Conservation (phyloP, 2,113 vertebrate genomes). For the Chaetorhynchus papuensis region DNA sequence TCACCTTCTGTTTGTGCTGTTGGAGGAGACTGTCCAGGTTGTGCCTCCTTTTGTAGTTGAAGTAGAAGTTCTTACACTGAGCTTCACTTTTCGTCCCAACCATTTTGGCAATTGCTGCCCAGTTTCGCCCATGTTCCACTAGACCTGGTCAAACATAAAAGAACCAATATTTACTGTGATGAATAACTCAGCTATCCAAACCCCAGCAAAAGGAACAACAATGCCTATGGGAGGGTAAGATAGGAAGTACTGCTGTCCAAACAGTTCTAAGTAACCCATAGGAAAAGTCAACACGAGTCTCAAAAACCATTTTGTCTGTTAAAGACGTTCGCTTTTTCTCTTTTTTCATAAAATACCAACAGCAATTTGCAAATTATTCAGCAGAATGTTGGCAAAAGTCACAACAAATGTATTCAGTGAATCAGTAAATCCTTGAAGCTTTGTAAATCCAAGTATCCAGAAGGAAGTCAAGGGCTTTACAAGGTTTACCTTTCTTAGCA, state of each 20-base stretch:
- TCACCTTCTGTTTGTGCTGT: slow-evolving; percentile 90
- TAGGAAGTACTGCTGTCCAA: background rate
- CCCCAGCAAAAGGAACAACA: background rate
- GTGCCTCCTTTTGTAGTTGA: slow-evolving; percentile 96
- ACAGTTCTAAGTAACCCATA: background rate
- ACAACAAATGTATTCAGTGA: background rate
- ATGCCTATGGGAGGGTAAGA: background rate
- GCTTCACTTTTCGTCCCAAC: slow-evolving; percentile 98
- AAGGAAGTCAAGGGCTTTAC: background rate
- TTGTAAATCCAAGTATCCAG: background rate
- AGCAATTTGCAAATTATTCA: background rate
- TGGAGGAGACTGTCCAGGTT: slow-evolving; percentile 96
- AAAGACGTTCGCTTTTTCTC: background rate
- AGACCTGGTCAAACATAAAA: slow-evolving; percentile 74
- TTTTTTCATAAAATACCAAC: background rate
- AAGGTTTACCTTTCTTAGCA: slow-evolving; percentile 92
- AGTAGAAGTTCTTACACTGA: slow-evolving; percentile 99
- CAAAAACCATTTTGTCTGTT: background rate
- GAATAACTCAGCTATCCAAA: background rate
- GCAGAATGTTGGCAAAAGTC: background rate
- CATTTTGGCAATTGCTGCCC: slow-evolving; percentile 98
- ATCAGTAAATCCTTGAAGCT: background rate
- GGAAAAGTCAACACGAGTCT: background rate
- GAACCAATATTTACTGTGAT: background rate
- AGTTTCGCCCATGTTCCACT: slow-evolving; percentile 95